These are phyloP conservation scores for cattle (Bos taurus) DNA, from an alignment of 2,113 vertebrate species.

Conservation along the genomic window ARS-UCD2.0 NC_037330.1:67186501-67187000, in stretches of 20 bases:
- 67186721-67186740: neutral
- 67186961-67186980: neutral
- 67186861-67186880: neutral
- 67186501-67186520: neutral
- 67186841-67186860: neutral
- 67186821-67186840: neutral
- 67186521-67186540: neutral
- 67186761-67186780: neutral
- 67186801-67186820: neutral
- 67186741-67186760: neutral
- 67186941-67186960: neutral
- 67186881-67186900: neutral
- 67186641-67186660: neutral
- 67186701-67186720: neutral
- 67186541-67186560: neutral
- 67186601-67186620: neutral
- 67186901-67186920: neutral
- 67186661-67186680: neutral
- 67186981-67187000: neutral
- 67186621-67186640: neutral
- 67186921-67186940: neutral
- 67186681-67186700: rapidly evolving
- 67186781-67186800: neutral
- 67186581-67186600: neutral
- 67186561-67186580: neutral